Conservation (phyloP, 2,113 vertebrate species). For the Epinephelus lanceolatus region DNA sequence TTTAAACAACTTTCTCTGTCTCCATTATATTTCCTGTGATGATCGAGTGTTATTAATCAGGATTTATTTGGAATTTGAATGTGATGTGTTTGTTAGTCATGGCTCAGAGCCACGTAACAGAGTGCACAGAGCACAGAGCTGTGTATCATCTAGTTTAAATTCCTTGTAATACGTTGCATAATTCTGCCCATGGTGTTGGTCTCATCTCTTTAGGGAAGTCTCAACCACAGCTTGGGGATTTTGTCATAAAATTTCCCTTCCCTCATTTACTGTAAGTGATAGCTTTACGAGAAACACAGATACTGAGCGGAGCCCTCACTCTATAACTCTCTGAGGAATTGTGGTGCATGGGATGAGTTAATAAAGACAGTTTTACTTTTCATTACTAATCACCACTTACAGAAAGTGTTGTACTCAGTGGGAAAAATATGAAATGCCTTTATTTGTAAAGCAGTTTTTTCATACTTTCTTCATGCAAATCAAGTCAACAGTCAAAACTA, state of each 20-base stretch:
- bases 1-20: slow-evolving; percentile 8
- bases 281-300: slow-evolving; percentile 34
- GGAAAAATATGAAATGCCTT: background rate
- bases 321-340: background rate
- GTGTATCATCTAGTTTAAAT: background rate
- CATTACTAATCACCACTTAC: background rate
- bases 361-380: background rate
- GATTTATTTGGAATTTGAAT: slow-evolving; percentile 70
- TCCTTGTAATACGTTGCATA: slow-evolving; percentile 31
- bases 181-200: background rate
- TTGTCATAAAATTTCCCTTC: slow-evolving; percentile 24
- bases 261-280: slow-evolving; percentile 44
- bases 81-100: slow-evolving; percentile 43
- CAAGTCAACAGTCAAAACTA: background rate
- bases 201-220: slow-evolving; percentile 45
- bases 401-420: background rate
- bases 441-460: background rate
- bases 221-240: slow-evolving; percentile 3
- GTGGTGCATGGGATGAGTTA: background rate
- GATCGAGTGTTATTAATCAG: slow-evolving; percentile 24
- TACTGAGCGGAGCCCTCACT: background rate
- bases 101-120: background rate
- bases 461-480: background rate
- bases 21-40: slow-evolving; percentile 58
- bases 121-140: background rate